Conservation (phyloP, 2,888 invertebrate genomes). For the Beris chalybata region DNA sequence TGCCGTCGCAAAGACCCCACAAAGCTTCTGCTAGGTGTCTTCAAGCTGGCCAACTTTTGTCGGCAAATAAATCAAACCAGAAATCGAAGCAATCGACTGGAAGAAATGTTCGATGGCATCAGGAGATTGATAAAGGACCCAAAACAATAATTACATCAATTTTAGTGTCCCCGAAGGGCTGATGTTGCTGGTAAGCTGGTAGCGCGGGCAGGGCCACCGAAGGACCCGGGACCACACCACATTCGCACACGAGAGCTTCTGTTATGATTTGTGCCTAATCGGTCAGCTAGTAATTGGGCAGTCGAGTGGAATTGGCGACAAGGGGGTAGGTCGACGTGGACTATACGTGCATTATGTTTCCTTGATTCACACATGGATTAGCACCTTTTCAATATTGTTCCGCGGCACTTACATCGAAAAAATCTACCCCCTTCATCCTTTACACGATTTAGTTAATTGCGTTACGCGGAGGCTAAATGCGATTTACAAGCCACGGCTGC, state of each 20-base stretch:
- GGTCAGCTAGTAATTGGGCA: constrained; percentile 38
- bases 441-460: constrained; percentile 21
- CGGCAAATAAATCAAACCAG: constrained; percentile 27
- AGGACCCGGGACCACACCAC: constrained; percentile 3
- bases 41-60: constrained; percentile 3
- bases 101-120: constrained; percentile 29
- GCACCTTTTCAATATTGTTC: constrained; percentile 30
- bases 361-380: constrained; percentile 38
- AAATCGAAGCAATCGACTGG: constrained; percentile 35
- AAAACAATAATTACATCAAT: constrained; percentile 36
- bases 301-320: constrained; percentile 33
- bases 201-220: background rate
- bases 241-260: constrained; percentile 29
- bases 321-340: constrained; percentile 10
- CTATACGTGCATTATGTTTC: constrained; percentile 10
- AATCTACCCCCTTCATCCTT: background rate
- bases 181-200: background rate
- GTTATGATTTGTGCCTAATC: constrained; percentile 41
- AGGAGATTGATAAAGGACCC: constrained; percentile 28
- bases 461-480: constrained; percentile 9
- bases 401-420: constrained; percentile 17
- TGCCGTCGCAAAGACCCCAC: background rate
- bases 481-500: background rate
- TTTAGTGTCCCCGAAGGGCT: constrained; percentile 18
- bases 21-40: background rate